Conservation (phyloP, 2,113 vertebrate genomes). For the Chaetops frenatus region DNA sequence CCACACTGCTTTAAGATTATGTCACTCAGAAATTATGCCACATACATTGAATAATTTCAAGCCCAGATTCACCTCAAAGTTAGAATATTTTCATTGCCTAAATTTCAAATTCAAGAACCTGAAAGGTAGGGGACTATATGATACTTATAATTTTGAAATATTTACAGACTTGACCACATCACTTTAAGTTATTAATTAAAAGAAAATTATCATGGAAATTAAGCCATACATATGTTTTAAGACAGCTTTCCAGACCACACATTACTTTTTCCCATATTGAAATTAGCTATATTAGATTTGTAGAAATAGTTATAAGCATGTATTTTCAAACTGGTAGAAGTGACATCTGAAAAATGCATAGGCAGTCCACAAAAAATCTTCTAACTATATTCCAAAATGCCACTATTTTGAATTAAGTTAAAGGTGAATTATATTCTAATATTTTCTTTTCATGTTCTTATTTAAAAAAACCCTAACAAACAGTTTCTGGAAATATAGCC, state of each 20-base stretch:
- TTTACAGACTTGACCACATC: background rate
- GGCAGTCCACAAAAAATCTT: fast-evolving
- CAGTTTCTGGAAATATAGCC: background rate
- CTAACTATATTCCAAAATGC: background rate
- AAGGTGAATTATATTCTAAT: background rate
- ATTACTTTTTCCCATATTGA: background rate
- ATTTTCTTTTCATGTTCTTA: background rate
- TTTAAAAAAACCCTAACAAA: fast-evolving
- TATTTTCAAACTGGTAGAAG: background rate
- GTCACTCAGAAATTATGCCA: background rate
- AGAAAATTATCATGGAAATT: background rate
- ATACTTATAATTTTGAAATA: background rate
- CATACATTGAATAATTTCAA: background rate
- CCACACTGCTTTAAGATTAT: background rate
- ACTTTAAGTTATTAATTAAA: background rate
- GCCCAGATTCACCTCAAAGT: background rate
- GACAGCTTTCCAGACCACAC: background rate
- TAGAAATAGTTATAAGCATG: background rate
- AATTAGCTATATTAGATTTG: background rate
- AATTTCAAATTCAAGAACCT: background rate
- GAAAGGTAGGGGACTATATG: background rate
- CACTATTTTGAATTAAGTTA: background rate
- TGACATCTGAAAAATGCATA: background rate
- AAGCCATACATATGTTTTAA: background rate
- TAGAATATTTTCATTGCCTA: background rate